Percentiles rank a stretch among this genome's conserved stretches.
Conservation (phyloP, 2,797 vertebrate species). For the Okamejei kenojei region DNA sequence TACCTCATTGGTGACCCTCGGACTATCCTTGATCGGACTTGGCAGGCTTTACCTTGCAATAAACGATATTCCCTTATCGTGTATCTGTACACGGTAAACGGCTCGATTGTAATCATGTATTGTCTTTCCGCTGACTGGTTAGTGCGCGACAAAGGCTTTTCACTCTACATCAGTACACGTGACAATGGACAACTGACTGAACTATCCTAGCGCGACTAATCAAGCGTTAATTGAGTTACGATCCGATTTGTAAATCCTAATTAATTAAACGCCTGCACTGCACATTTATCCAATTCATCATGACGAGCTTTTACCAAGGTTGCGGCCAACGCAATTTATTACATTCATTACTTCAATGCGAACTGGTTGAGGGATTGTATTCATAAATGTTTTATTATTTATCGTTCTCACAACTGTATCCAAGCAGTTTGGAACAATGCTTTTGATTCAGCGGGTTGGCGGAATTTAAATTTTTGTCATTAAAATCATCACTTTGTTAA, state of each 20-base stretch:
- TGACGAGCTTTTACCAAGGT: neutral
- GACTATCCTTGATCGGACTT: too few relatives aligned
- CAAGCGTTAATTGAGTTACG: slow-evolving; percentile 6
- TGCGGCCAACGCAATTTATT: slow-evolving; percentile 1
- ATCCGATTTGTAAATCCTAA: neutral
- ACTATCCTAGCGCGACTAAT: neutral
- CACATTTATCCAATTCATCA: neutral
- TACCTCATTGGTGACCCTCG: too few relatives aligned
- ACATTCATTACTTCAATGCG: neutral
- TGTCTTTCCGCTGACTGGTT: too few relatives aligned
- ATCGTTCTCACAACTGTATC: neutral
- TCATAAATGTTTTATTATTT: neutral
- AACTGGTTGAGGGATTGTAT: slow-evolving; percentile 12
- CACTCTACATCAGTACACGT: too few relatives aligned
- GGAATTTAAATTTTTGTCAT: slow-evolving; percentile 16
- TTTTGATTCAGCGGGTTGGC: neutral
- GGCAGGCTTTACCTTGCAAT: too few relatives aligned
- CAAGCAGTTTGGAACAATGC: neutral
- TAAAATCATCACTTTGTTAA: slow-evolving; percentile 20
- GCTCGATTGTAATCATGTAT: too few relatives aligned
- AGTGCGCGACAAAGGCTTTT: too few relatives aligned
- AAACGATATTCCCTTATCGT: too few relatives aligned
- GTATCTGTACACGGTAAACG: too few relatives aligned
- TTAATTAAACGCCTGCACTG: neutral
- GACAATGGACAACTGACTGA: too few relatives aligned